These are phyloP conservation scores for Drosophila austrosaltans DNA, from an alignment of 2,888 invertebrate species.

Conservation along the genomic window DNA sequence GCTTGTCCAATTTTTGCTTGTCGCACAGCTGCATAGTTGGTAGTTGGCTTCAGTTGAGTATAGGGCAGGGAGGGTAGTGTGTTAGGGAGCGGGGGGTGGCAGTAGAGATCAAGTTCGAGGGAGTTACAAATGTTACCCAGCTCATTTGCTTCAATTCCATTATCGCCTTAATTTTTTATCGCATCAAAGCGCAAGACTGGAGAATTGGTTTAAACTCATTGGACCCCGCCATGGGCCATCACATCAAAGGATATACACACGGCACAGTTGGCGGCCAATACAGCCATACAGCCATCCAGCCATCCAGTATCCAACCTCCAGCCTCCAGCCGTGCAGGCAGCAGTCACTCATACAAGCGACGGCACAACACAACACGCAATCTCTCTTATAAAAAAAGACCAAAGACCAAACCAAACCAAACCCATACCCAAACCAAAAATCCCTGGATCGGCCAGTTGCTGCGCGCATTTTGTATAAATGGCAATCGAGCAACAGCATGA, in stretches of 20 bases:
- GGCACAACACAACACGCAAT: constrained; percentile 67
- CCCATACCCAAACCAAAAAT: too few relatives aligned
- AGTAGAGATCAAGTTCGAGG: constrained; percentile 11
- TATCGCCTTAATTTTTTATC: constrained; percentile 83
- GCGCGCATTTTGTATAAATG: constrained; percentile 68
- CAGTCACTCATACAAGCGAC: constrained; percentile 66
- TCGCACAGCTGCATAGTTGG: constrained; percentile 76
- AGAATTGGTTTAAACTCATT: constrained; percentile 3
- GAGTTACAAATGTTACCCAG: constrained; percentile 77
- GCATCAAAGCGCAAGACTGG: constrained; percentile 75
- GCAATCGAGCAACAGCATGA: constrained; percentile 79
- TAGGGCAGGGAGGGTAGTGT: background rate
- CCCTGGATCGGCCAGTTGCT: constrained; percentile 33
- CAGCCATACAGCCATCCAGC: constrained; percentile 28
- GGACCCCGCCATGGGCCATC: constrained; percentile 63
- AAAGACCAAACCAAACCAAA: too few relatives aligned
- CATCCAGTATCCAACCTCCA: constrained; percentile 36
- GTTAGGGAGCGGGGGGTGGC: constrained; percentile 1
- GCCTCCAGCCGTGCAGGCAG: constrained; percentile 59
- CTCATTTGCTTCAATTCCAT: constrained; percentile 83
- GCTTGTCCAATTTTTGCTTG: constrained; percentile 79
- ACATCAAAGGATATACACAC: constrained; percentile 81
- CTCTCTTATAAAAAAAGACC: constrained; percentile 16
- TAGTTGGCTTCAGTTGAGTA: background rate
- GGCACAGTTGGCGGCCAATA: constrained; percentile 76